These are phyloP conservation scores for Falco concolor DNA, from an alignment of 2,797 vertebrate genomes.

Conservation along the genomic window DNA sequence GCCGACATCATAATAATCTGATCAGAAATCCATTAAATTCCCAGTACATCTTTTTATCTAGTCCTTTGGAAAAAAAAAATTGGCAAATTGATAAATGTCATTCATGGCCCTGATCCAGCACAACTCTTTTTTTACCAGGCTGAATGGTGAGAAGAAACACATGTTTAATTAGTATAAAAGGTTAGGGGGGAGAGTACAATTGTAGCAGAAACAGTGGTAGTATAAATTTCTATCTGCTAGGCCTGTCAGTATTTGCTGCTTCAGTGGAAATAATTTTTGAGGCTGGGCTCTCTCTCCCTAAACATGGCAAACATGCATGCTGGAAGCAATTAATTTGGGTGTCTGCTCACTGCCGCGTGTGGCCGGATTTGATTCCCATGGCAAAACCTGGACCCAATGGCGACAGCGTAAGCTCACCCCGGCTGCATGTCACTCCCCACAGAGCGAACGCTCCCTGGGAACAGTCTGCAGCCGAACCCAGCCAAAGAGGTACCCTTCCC, in stretches of 20 bases:
- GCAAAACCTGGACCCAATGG: background rate
- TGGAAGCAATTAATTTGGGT: background rate
- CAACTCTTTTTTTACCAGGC: background rate
- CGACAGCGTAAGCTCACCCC: background rate
- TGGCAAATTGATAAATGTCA: background rate
- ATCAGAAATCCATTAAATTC: background rate
- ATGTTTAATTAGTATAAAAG: background rate
- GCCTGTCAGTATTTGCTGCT: background rate
- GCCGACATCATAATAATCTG: background rate
- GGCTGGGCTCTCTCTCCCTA: background rate
- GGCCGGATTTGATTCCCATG: rapidly evolving
- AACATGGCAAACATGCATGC: too few species aligned
- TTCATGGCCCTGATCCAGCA: background rate
- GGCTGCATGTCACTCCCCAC: background rate
- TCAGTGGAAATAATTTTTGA: background rate
- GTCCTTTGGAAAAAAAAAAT: background rate
- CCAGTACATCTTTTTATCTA: background rate
- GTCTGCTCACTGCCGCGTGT: background rate
- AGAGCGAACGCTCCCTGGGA: background rate
- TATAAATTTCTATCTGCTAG: background rate
- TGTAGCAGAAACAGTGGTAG: background rate
- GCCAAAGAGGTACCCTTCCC: background rate
- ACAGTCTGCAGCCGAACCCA: background rate
- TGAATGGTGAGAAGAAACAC: background rate
- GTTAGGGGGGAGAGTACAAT: background rate